Evolutionary conservation across 1,140 invertebrate genomes (phyloP).

Genomic region (Drosophila willistoni): DNA sequence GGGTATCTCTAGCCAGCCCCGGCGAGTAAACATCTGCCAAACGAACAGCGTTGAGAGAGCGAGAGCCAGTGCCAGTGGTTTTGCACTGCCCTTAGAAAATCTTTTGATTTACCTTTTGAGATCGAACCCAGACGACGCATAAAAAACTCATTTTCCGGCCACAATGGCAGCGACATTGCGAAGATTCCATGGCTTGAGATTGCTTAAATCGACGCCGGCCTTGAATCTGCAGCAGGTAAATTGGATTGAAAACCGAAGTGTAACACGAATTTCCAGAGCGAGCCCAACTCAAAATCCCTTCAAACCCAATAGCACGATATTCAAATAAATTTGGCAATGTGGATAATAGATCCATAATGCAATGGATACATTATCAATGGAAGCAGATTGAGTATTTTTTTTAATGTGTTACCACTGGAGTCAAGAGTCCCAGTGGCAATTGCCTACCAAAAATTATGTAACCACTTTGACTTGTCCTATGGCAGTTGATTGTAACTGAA

Average conservation of each 20-base stretch:
- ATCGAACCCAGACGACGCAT: constrained; percentile 73
- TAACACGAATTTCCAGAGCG: constrained; percentile 40
- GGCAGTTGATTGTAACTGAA: constrained; percentile 15
- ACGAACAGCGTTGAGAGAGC: constrained; percentile 53
- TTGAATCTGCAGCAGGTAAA: constrained; percentile 80
- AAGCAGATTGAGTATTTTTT: neutral
- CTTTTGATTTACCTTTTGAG: constrained; percentile 58
- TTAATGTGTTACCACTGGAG: neutral
- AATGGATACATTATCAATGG: neutral
- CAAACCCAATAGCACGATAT: neutral
- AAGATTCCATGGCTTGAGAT: constrained; percentile 90
- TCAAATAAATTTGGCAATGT: neutral
- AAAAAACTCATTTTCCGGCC: constrained; percentile 81
- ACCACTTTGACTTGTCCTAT: constrained; percentile 42
- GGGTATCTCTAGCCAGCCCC: constrained; percentile 3
- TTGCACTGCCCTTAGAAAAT: constrained; percentile 72
- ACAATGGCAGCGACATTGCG: constrained; percentile 92
- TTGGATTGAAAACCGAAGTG: neutral
- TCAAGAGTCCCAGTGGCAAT: neutral
- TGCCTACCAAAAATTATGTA: constrained; percentile 59
- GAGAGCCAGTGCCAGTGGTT: constrained; percentile 69
- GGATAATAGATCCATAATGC: neutral
- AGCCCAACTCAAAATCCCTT: neutral
- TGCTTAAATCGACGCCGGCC: constrained; percentile 76
- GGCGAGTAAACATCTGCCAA: constrained; percentile 36